A percentile compares a stretch with the other conserved stretches of the same genome.
phyloP scores from a whole-genome alignment of 1,140 invertebrate genomes.

The Drosophila suzukii region DNA sequence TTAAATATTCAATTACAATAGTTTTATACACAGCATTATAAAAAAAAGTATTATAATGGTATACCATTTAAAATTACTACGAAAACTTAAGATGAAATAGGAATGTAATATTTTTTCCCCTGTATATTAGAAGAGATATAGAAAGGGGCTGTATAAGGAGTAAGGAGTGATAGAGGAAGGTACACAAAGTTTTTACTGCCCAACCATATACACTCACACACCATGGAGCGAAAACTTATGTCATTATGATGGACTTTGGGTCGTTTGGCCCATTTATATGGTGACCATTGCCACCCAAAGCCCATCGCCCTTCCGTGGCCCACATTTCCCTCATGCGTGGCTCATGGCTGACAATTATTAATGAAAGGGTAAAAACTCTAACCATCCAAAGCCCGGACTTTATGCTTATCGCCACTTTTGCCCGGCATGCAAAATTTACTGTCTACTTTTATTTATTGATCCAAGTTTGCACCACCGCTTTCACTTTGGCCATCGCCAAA shows the following conservation, averaged over 20 bases:
- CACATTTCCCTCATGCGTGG: constrained; percentile 11
- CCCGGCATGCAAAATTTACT: constrained; percentile 64
- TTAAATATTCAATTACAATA: no score
- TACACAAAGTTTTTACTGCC: constrained; percentile 42
- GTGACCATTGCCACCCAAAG: constrained; percentile 21
- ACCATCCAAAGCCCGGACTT: constrained; percentile 10
- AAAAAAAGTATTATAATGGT: no score
- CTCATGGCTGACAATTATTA: constrained; percentile 61
- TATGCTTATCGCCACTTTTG: constrained; percentile 41
- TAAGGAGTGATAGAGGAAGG: constrained; percentile 6
- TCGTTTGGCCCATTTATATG: constrained; percentile 60
- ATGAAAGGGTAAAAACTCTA: constrained; percentile 55
- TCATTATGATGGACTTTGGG: constrained; percentile 70
- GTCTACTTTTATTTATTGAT: constrained; percentile 66
- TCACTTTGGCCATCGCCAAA: constrained; percentile 10
- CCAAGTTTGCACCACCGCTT: constrained; percentile 12
- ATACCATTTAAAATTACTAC: no score
- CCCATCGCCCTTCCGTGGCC: no score
- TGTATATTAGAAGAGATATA: not conserved
- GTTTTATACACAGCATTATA: no score
- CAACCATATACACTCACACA: constrained; percentile 25
- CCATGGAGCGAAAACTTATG: constrained; percentile 51
- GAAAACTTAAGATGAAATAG: not conserved
- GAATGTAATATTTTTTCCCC: not conserved
- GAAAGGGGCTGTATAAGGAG: not conserved